Percentiles rank a stretch among this genome's conserved stretches.
Conservation (phyloP, 2,797 vertebrate genomes). For the Hybognathus amarus region DNA sequence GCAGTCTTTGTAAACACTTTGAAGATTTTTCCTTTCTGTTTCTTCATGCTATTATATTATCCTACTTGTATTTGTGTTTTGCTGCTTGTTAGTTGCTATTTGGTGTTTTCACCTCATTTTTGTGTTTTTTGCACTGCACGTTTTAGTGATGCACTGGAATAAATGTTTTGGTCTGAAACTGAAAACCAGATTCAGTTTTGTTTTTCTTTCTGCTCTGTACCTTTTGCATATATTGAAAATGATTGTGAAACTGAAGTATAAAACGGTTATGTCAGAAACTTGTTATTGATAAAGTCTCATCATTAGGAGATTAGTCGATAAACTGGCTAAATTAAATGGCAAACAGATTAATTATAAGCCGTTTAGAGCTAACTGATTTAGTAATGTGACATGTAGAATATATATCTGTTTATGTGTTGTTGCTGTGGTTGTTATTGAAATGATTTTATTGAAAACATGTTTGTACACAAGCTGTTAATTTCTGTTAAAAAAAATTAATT, state of each 20-base stretch:
- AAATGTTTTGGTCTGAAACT: background rate
- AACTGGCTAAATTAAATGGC: background rate
- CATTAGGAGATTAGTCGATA: background rate
- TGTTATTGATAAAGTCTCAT: background rate
- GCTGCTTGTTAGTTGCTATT: conserved; percentile 6
- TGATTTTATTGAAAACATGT: background rate
- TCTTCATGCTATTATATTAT: conserved; percentile 44
- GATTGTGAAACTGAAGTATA: background rate
- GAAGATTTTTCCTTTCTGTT: conserved; percentile 10
- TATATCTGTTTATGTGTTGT: background rate
- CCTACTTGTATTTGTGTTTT: conserved; percentile 38
- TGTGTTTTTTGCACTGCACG: background rate
- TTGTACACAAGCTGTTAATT: background rate
- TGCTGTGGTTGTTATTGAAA: background rate
- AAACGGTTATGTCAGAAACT: background rate
- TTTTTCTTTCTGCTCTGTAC: background rate
- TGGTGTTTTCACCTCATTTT: background rate
- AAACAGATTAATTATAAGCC: background rate
- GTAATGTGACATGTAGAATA: background rate
- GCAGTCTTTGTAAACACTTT: background rate
- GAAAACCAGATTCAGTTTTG: background rate
- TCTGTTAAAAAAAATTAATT: background rate
- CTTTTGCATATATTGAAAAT: background rate
- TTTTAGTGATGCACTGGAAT: conserved; percentile 50
- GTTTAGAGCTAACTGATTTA: background rate